Evolutionary conservation across 2,888 invertebrate species (phyloP), one percentile per base, ranked within the genome.

Genomic region (Capitulum mitella): DNA sequence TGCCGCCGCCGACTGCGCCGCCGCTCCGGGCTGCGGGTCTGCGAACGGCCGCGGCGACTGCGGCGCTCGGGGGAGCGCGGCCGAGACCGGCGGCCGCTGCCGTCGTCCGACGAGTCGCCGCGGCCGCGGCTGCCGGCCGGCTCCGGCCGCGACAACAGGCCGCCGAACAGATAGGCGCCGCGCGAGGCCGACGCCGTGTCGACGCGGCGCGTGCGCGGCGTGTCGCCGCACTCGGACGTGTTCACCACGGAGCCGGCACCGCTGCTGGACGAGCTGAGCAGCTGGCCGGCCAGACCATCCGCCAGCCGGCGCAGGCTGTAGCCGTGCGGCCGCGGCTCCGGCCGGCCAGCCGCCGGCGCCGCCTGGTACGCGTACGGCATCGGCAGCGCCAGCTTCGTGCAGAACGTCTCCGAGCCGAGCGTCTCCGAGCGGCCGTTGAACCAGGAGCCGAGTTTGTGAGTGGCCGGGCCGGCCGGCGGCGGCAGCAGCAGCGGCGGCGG

Each of bases 311-410:
- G 19, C 40, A 70, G 40, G 70, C 8, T 12, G 40, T 70, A 70
- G 37, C 70, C 70, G 70, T 70, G 70, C 37, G 70, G 70, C 34
- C 64, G 64, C n/a, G n/a, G n/a, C n/a, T n/a, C n/a, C n/a, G n/a
- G n/a, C n/a, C n/a, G n/a, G 10, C 8, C 40, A 10, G 37, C 40
- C 70, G 40, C 0, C 70, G 70, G 26, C 22, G 70, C 70, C 40
- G 19, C 26, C 26, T 70, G 40, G 26, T 40, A 40, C 10, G 70
- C 70, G 70, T 70, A 70, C 26, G 70, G 70, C 70, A 70, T 34
- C 37, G 70, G 70, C 70, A 70, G 70, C 22, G 70, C 70, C 70
- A 70, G 70, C 22, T 40, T 70, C 8, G 26, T 22, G 70, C 19
- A 3, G 26, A 70, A 70, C 70, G 40, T 70, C 70, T 70, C 70